A percentile compares a stretch with the other conserved stretches of the same genome.
phyloP scores from a whole-genome alignment of 2,797 vertebrate genomes.

The Danio albolineatus region DNA sequence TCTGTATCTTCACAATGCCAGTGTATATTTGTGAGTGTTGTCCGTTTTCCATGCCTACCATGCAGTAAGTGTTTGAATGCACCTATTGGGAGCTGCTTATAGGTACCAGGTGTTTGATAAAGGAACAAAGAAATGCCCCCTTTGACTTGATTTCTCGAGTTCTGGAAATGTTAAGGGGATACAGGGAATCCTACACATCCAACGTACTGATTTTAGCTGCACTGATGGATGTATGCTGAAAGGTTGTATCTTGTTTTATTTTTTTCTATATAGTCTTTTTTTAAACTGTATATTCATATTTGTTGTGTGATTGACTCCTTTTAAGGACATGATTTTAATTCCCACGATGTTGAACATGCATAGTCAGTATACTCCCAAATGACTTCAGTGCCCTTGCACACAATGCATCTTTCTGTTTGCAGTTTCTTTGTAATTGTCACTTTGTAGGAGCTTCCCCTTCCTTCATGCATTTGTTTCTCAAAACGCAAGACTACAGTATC shows the following conservation, averaged over 20 bases:
- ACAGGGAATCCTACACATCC: slow-evolving; percentile 7
- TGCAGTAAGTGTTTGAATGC: slow-evolving; percentile 36
- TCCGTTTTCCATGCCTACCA: neutral
- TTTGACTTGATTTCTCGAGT: slow-evolving; percentile 7
- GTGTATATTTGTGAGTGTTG: slow-evolving; percentile 17
- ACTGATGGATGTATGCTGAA: slow-evolving; percentile 14
- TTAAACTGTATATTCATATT: slow-evolving; percentile 23
- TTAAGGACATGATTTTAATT: slow-evolving; percentile 20
- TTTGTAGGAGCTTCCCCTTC: slow-evolving; percentile 20
- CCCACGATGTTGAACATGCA: slow-evolving; percentile 32
- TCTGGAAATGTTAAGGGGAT: slow-evolving; percentile 2
- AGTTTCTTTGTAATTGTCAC: slow-evolving; percentile 6
- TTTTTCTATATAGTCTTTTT: neutral
- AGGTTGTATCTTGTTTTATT: slow-evolving; percentile 2
- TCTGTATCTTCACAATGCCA: slow-evolving; percentile 6
- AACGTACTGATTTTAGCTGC: slow-evolving; percentile 25
- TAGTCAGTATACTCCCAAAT: neutral
- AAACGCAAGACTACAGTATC: slow-evolving; percentile 1
- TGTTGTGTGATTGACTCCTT: slow-evolving; percentile 29
- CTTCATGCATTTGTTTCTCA: neutral
- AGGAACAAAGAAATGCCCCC: slow-evolving; percentile 10
- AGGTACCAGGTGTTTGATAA: slow-evolving; percentile 23
- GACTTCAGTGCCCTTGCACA: neutral
- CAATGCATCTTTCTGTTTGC: neutral
- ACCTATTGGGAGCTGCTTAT: slow-evolving; percentile 13